Percentiles rank a stretch among this genome's conserved stretches.
Conservation (phyloP, 2,797 vertebrate genomes). For the Macroramphosus scolopax region DNA sequence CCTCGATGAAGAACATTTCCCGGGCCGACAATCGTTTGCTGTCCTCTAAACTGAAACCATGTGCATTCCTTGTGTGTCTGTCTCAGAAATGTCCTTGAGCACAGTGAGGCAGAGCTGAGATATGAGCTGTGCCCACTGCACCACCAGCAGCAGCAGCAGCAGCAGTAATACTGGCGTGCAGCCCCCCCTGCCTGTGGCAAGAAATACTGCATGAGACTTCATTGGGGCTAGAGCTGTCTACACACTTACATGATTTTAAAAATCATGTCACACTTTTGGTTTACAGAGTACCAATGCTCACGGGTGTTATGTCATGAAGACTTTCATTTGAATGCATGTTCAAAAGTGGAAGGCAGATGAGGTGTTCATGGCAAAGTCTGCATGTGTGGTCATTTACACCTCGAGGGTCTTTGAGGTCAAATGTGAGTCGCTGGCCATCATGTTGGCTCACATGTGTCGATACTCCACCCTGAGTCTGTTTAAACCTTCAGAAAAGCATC, state of each 20-base stretch:
- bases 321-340: too few species aligned
- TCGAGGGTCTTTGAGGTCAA: too few species aligned
- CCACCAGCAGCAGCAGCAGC: constrained; percentile 26
- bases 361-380: too few species aligned
- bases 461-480: too few species aligned
- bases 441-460: too few species aligned
- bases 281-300: too few species aligned
- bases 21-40: constrained; percentile 16
- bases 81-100: constrained; percentile 71
- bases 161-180: constrained; percentile 45
- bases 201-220: constrained; percentile 37
- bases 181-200: constrained; percentile 65
- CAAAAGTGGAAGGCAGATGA: too few species aligned
- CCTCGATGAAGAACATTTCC: neutral
- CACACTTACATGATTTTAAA: constrained; percentile 1
- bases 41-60: constrained; percentile 26
- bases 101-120: constrained; percentile 45
- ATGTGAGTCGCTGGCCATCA: too few species aligned
- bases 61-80: constrained; percentile 29
- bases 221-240: neutral
- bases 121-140: constrained; percentile 51
- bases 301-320: too few species aligned
- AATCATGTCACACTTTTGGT: too few species aligned
- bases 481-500: too few species aligned
- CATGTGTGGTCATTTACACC: too few species aligned